Percentiles rank a stretch among this genome's conserved stretches.
Evolutionary conservation across 2,113 vertebrate species (phyloP).

Genomic region (Heterochromis multidens): DNA sequence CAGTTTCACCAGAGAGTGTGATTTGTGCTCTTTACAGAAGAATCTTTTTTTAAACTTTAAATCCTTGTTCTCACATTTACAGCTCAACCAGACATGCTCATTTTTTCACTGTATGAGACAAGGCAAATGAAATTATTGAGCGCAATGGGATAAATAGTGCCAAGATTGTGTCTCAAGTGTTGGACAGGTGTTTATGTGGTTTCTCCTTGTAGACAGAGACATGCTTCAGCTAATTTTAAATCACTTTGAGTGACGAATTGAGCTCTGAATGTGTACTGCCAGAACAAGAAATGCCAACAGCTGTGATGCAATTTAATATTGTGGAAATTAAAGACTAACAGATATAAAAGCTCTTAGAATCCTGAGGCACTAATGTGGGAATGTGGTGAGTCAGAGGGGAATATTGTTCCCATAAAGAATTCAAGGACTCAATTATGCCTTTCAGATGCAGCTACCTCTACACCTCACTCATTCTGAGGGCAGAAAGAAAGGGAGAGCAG

Average conservation of each 20-base stretch:
- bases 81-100: background rate
- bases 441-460: conserved; percentile 20
- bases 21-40: background rate
- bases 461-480: conserved; percentile 31
- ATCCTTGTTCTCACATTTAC: background rate
- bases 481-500: background rate
- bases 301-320: background rate
- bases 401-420: conserved; percentile 53
- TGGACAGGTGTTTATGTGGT: conserved; percentile 1
- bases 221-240: conserved; percentile 11
- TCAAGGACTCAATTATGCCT: conserved; percentile 60
- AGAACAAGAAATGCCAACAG: background rate
- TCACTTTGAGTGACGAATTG: background rate
- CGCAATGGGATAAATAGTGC: background rate
- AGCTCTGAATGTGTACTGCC: background rate
- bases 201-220: background rate
- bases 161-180: background rate
- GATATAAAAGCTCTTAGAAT: conserved; percentile 11
- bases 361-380: conserved; percentile 2
- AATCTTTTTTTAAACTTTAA: background rate
- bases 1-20: background rate
- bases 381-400: conserved; percentile 22
- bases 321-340: conserved; percentile 3
- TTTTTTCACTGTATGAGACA: background rate
- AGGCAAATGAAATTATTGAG: background rate